Evolutionary conservation across 1,140 invertebrate species (phyloP).

Genomic region (Lethocerus indicus): DNA sequence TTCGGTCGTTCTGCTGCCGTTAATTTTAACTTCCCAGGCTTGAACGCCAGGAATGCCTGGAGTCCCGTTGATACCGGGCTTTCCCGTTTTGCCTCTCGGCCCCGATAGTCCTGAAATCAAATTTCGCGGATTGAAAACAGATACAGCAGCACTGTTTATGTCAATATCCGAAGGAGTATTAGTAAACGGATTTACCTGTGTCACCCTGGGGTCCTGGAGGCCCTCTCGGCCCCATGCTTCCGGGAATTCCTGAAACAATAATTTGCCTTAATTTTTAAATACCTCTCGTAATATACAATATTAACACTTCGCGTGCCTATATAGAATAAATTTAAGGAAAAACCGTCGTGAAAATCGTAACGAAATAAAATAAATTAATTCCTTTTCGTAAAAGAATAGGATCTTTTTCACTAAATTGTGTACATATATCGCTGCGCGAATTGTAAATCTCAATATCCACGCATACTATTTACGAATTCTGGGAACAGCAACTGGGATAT

Average conservation of each 20-base stretch:
- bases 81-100: conserved; percentile 46
- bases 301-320: no score
- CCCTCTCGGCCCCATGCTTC: conserved; percentile 20
- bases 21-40: conserved; percentile 45
- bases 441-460: no score
- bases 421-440: no score
- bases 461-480: no score
- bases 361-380: no score
- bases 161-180: neutral
- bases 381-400: no score
- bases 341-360: no score
- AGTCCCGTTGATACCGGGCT: conserved; percentile 41
- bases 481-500: no score
- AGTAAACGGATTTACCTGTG: conserved; percentile 21
- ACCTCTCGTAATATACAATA: no score
- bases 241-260: conserved; percentile 21
- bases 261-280: no score
- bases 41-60: conserved; percentile 44
- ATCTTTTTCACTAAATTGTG: no score
- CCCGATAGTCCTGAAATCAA: conserved; percentile 38
- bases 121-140: neutral
- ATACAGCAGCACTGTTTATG: neutral
- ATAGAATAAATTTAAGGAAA: no score
- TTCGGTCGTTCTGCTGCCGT: conserved; percentile 37
- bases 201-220: conserved; percentile 24